Percentiles rank a stretch among this genome's conserved stretches.
These are phyloP conservation scores for Halictus quadricinctus DNA, from an alignment of 2,888 invertebrate genomes.

Conservation along the genomic window DNA sequence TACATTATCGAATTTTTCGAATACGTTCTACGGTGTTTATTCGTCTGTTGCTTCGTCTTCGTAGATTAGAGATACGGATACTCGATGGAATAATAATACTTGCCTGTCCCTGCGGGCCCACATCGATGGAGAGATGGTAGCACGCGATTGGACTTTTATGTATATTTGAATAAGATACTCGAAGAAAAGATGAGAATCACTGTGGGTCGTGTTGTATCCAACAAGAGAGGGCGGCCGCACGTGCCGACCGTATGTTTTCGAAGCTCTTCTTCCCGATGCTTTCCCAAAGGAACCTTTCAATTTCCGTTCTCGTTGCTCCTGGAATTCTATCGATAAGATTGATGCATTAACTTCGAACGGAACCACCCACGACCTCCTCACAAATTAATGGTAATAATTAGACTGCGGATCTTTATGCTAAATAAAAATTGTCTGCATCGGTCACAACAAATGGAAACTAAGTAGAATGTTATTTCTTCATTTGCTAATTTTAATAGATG, in stretches of 20 bases:
- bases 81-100: constrained; percentile 8
- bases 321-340: constrained; percentile 26
- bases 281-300: constrained; percentile 62
- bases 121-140: neutral
- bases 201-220: constrained; percentile 50
- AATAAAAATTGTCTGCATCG: no score
- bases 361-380: neutral
- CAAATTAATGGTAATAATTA: neutral
- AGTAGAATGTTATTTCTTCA: no score
- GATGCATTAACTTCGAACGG: neutral
- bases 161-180: constrained; percentile 39
- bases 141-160: constrained; percentile 16
- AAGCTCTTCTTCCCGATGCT: constrained; percentile 53
- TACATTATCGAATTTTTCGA: neutral
- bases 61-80: neutral
- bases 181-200: constrained; percentile 66
- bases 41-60: neutral
- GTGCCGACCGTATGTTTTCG: constrained; percentile 76
- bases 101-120: neutral
- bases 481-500: no score
- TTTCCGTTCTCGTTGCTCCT: constrained; percentile 66
- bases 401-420: no score
- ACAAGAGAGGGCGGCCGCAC: constrained; percentile 69
- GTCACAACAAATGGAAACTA: no score
- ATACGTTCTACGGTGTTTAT: neutral